phyloP scores from a whole-genome alignment of 2,888 invertebrate species.

The Geotrupes spiniger region DNA sequence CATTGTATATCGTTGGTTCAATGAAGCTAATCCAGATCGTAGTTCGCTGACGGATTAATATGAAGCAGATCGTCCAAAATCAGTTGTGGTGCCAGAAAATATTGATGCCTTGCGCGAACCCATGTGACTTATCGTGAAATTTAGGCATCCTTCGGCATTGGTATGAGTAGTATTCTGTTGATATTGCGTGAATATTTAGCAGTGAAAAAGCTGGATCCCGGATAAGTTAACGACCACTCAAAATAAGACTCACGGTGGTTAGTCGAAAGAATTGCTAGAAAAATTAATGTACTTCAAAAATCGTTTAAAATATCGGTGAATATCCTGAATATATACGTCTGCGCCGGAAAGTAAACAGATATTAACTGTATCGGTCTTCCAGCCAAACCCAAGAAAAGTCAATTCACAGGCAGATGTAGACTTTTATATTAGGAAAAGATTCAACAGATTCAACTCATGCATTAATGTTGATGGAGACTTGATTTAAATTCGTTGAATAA shows the following conservation, averaged over 20 bases:
- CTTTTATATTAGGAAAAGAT: too few species aligned
- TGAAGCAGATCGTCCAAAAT: slow-evolving; percentile 28
- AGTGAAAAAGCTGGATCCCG: slow-evolving; percentile 16
- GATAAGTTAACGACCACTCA: slow-evolving; percentile 3
- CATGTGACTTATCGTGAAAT: slow-evolving; percentile 31
- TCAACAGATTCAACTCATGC: too few species aligned
- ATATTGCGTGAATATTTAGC: slow-evolving; percentile 27
- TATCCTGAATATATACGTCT: slow-evolving; percentile 20
- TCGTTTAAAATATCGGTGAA: slow-evolving; percentile 16
- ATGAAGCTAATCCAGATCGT: slow-evolving; percentile 30
- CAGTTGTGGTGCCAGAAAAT: slow-evolving; percentile 30
- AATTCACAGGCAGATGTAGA: too few species aligned
- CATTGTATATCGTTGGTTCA: slow-evolving; percentile 29
- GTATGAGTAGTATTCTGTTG: slow-evolving; percentile 22
- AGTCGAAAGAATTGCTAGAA: background rate
- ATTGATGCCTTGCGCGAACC: slow-evolving; percentile 33
- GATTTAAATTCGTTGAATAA: too few species aligned
- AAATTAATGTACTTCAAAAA: background rate
- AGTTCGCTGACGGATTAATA: slow-evolving; percentile 25
- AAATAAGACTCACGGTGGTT: background rate
- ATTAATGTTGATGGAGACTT: too few species aligned
- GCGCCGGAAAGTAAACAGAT: slow-evolving; percentile 14
- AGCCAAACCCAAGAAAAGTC: too few species aligned
- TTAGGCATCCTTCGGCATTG: slow-evolving; percentile 29
- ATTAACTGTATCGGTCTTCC: slow-evolving; percentile 24